These are phyloP conservation scores for Catagonus wagneri DNA, from an alignment of 2,113 vertebrate species.

Conservation along the genomic window DNA sequence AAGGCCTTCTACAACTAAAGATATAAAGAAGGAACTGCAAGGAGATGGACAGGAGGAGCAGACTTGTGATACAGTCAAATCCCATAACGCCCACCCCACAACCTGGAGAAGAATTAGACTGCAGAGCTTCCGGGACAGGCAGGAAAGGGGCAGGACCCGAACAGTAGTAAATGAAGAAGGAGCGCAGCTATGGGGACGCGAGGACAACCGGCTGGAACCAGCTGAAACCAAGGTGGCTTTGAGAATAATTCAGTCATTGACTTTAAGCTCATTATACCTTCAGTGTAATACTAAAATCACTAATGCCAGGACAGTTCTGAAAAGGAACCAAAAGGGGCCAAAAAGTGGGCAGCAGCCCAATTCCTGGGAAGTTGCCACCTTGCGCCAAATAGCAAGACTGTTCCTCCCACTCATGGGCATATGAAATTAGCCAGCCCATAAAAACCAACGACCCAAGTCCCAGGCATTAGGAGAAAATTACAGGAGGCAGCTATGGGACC, in stretches of 20 bases:
- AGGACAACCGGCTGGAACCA: not conserved
- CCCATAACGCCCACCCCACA: not conserved
- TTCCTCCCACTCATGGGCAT: too few species aligned
- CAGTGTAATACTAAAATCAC: not conserved
- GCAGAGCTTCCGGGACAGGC: not conserved
- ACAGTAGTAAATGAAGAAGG: not conserved
- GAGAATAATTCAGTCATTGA: not conserved
- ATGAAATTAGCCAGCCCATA: too few species aligned
- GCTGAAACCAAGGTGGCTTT: not conserved
- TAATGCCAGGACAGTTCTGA: not conserved
- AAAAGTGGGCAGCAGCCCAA: not conserved
- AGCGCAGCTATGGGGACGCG: not conserved
- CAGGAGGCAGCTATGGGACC: not conserved
- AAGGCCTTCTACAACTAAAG: not conserved
- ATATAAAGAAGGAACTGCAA: not conserved
- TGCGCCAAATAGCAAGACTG: too few species aligned
- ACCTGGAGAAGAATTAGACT: not conserved
- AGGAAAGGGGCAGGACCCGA: not conserved
- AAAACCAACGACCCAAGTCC: not conserved
- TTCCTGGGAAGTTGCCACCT: not conserved
- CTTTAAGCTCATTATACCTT: not conserved
- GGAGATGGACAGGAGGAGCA: not conserved
- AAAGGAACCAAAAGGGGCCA: not conserved
- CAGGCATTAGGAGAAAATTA: not conserved
- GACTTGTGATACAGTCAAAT: not conserved